These are phyloP conservation scores for Mesembrinibis cayennensis DNA, from an alignment of 2,113 vertebrate species.

Conservation along the genomic window DNA sequence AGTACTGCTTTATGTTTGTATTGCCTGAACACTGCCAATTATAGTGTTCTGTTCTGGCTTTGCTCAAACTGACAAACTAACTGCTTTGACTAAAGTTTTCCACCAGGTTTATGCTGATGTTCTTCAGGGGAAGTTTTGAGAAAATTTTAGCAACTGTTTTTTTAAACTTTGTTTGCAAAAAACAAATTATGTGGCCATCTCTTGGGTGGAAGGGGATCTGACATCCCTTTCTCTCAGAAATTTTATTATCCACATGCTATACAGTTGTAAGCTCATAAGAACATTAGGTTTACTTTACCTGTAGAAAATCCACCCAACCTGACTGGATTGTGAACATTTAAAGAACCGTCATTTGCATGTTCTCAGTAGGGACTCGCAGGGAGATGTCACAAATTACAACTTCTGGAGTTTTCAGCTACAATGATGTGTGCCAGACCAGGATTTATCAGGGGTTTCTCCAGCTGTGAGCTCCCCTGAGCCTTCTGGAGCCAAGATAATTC, in stretches of 20 bases:
- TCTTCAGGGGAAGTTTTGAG: neutral
- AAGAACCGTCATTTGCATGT: neutral
- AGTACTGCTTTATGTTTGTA: neutral
- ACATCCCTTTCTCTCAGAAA: neutral
- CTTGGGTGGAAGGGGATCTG: neutral
- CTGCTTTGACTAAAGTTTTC: slow-evolving; percentile 25
- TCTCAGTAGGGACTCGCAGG: neutral
- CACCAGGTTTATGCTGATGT: neutral
- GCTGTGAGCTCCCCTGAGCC: neutral
- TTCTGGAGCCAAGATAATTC: neutral
- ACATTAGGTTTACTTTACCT: neutral
- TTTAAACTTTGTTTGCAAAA: neutral
- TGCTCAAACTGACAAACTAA: neutral
- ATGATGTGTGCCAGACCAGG: neutral
- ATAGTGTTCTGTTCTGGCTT: neutral
- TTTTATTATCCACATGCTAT: neutral
- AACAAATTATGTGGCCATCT: neutral
- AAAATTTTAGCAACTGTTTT: neutral
- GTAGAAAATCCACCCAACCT: neutral
- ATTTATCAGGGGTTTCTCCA: neutral
- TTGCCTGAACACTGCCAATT: neutral
- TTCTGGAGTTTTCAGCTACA: neutral
- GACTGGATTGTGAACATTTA: neutral
- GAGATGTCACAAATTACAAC: neutral
- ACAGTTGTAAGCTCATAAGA: neutral